A percentile compares a stretch with the other conserved stretches of the same genome.
phyloP scores from a whole-genome alignment of 2,797 vertebrate genomes.

The Diglossa cyanea region DNA sequence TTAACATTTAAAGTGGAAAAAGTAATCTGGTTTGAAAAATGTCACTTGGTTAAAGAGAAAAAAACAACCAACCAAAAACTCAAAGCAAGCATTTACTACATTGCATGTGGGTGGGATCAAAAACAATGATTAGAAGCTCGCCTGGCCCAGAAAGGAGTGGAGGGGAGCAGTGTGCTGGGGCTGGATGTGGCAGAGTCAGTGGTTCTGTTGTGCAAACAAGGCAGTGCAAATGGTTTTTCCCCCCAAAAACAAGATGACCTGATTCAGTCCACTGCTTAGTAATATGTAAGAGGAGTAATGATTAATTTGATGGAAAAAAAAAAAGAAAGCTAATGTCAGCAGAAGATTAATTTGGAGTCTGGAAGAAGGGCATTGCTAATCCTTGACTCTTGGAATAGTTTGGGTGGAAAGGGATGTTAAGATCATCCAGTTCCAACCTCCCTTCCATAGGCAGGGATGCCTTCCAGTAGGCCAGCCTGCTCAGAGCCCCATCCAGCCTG shows the following conservation, averaged over 20 bases:
- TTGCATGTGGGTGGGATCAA: background rate
- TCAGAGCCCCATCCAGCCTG: background rate
- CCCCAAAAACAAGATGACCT: background rate
- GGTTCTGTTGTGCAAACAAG: background rate
- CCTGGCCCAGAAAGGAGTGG: background rate
- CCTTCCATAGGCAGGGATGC: background rate
- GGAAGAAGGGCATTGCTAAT: background rate
- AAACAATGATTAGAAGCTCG: background rate
- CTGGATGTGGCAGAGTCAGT: background rate
- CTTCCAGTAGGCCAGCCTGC: background rate
- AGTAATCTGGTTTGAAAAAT: constrained; percentile 3
- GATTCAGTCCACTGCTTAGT: background rate
- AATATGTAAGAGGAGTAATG: background rate
- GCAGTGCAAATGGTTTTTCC: background rate
- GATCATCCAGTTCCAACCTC: background rate
- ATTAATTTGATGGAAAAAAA: background rate
- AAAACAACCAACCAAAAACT: background rate
- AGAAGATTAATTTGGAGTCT: background rate
- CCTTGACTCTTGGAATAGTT: background rate
- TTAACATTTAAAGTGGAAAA: constrained; percentile 41
- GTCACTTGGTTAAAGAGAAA: background rate
- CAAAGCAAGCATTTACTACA: background rate
- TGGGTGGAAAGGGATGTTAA: background rate
- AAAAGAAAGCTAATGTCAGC: background rate
- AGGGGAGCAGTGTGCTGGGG: background rate